phyloP scores from a whole-genome alignment of 1,140 invertebrate genomes.

The Bombyx mori region ASM3026992v2 NC_085107.1:287001-287500 shows the following conservation, averaged over 20 bases:
- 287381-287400: conserved; percentile 4
- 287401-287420: conserved; percentile 11
- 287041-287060: no score
- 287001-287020: no score
- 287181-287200: no score
- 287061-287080: no score
- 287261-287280: background rate
- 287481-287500: conserved; percentile 13
- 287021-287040: no score
- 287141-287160: no score
- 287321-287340: background rate
- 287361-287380: conserved; percentile 3
- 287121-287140: no score
- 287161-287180: no score
- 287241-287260: background rate
- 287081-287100: no score
- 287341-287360: background rate
- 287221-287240: background rate
- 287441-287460: conserved; percentile 19
- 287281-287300: conserved; percentile 3
- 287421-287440: conserved; percentile 16
- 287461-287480: conserved; percentile 16
- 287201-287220: background rate
- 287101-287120: no score
- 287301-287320: background rate